These are phyloP conservation scores for Plestiodon gilberti DNA, from an alignment of 2,113 vertebrate genomes.

Conservation along the genomic window DNA sequence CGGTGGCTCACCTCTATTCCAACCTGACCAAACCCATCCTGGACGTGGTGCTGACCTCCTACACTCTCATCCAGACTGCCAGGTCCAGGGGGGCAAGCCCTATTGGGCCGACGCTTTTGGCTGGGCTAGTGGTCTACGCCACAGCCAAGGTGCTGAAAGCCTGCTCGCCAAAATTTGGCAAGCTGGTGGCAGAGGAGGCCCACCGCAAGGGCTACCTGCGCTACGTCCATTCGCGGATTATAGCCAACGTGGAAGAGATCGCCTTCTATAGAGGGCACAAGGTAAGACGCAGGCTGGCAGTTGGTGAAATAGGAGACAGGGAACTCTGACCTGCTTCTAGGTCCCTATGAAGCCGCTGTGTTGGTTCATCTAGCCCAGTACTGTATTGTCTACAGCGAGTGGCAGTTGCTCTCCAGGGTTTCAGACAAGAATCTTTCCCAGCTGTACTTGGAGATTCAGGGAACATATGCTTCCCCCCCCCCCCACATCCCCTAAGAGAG, in stretches of 20 bases:
- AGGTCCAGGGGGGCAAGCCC: slow-evolving; percentile 90
- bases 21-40: slow-evolving; percentile 98
- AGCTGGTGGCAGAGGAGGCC: slow-evolving; percentile 96
- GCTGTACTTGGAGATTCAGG: slow-evolving; percentile 30
- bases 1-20: slow-evolving; percentile 96
- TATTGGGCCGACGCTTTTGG: slow-evolving; percentile 88
- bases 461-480: not conserved
- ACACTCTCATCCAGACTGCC: slow-evolving; percentile 93
- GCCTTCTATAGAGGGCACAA: slow-evolving; percentile 98
- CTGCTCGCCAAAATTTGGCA: slow-evolving; percentile 94
- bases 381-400: too few relatives aligned
- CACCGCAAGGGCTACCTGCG: slow-evolving; percentile 93
- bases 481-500: not conserved
- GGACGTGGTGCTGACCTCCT: slow-evolving; percentile 94
- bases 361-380: too few relatives aligned
- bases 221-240: slow-evolving; percentile 95
- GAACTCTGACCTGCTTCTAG: not conserved
- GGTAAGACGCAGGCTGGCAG: slow-evolving; percentile 75
- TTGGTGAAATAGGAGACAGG: not conserved
- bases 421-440: too few relatives aligned
- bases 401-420: too few relatives aligned
- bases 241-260: slow-evolving; percentile 97
- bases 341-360: too few relatives aligned
- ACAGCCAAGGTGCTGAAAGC: slow-evolving; percentile 93
- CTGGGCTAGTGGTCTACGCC: slow-evolving; percentile 91